Evolutionary conservation across 2,888 invertebrate species (phyloP).

Genomic region (Heliconius aoede): DNA sequence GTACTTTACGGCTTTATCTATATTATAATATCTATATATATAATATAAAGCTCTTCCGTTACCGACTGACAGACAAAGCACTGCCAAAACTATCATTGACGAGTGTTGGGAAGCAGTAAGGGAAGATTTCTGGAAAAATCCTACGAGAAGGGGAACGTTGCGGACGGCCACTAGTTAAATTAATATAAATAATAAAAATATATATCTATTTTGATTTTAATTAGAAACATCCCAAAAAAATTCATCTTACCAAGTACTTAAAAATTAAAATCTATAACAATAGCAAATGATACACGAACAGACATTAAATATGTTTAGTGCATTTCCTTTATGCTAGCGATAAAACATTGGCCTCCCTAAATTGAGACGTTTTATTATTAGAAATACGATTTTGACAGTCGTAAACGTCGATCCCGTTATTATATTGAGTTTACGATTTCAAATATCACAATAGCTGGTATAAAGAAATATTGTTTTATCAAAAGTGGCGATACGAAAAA

Average conservation of each 20-base stretch:
- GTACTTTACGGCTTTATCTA: too few species aligned
- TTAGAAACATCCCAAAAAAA: background rate
- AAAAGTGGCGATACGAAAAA: background rate
- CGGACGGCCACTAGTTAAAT: background rate
- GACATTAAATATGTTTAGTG: conserved; percentile 70
- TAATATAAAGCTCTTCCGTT: background rate
- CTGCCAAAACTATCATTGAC: background rate
- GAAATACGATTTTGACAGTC: conserved; percentile 81
- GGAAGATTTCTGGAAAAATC: too few species aligned
- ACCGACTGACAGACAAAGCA: background rate
- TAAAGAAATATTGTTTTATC: conserved; percentile 50
- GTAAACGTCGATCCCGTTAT: conserved; percentile 75
- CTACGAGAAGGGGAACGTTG: too few species aligned
- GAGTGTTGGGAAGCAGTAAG: too few species aligned
- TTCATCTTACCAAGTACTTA: conserved; percentile 29
- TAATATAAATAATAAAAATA: too few species aligned
- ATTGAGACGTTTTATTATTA: conserved; percentile 83
- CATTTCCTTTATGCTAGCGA: conserved; percentile 70
- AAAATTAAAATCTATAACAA: conserved; percentile 44
- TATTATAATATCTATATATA: too few species aligned
- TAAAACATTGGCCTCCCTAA: conserved; percentile 77
- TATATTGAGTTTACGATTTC: conserved; percentile 74
- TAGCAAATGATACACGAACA: conserved; percentile 65
- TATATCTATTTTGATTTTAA: background rate
- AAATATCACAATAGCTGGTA: conserved; percentile 68